phyloP scores from a whole-genome alignment of 2,888 invertebrate genomes.

The Phymatocera aterrima region DNA sequence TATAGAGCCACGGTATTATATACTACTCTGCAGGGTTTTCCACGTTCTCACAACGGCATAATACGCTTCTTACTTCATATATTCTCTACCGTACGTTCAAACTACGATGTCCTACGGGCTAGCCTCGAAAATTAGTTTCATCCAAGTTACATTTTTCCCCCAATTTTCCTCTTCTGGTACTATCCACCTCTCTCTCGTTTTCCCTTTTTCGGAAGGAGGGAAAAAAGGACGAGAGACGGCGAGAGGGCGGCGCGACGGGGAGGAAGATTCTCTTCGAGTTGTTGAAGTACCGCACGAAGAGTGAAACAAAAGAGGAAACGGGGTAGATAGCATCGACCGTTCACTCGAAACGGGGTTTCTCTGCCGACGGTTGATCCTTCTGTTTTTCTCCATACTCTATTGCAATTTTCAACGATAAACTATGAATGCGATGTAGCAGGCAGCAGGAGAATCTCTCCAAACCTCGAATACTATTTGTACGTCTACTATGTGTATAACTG shows the following conservation, averaged over 20 bases:
- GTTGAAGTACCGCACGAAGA: background rate
- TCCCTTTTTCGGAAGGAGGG: too few species aligned
- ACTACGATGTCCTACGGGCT: background rate
- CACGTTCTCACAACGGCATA: background rate
- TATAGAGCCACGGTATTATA: background rate
- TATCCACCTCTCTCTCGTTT: too few species aligned
- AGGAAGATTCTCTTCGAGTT: slow-evolving; percentile 4
- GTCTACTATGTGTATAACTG: too few species aligned
- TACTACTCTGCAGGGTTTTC: background rate
- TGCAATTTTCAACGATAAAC: background rate
- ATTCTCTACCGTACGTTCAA: background rate
- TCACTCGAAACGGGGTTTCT: background rate
- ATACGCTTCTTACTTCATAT: slow-evolving; percentile 32
- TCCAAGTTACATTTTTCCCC: background rate
- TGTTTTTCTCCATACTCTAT: background rate
- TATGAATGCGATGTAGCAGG: background rate
- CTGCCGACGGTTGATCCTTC: too few species aligned
- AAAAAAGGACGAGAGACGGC: too few species aligned
- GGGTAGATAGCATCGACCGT: background rate
- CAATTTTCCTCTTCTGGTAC: too few species aligned
- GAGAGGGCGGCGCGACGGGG: too few species aligned
- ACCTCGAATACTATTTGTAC: background rate
- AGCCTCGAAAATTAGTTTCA: slow-evolving; percentile 26
- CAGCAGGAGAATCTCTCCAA: background rate
- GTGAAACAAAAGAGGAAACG: background rate